These are phyloP conservation scores for Heterohyrax brucei DNA, from an alignment of 2,797 vertebrate genomes.

Conservation along the genomic window DNA sequence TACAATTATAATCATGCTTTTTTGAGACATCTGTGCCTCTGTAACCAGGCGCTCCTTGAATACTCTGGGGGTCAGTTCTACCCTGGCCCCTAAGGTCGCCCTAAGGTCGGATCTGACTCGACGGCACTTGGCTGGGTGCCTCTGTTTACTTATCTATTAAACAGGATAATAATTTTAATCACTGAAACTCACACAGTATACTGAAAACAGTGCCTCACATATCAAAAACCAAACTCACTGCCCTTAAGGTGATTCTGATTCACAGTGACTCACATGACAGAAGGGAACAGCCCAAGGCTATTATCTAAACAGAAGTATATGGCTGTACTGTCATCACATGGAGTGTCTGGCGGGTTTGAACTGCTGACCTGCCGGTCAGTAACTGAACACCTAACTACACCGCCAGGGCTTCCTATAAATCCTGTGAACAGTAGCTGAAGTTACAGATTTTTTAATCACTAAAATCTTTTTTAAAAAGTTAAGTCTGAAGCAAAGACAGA, in stretches of 20 bases:
- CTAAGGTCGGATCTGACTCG: no score
- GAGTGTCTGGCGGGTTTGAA: background rate
- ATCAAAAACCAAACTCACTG: background rate
- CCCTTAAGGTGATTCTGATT: background rate
- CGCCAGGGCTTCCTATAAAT: background rate
- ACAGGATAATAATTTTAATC: background rate
- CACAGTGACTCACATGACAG: background rate
- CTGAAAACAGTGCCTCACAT: background rate
- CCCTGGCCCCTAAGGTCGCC: no score
- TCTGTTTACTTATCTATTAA: conserved; percentile 5
- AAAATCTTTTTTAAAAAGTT: conserved; percentile 49
- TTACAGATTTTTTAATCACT: background rate
- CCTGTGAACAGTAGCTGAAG: background rate
- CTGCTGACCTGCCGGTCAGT: background rate
- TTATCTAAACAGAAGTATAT: background rate
- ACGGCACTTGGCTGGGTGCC: no score
- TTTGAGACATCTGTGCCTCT: no score
- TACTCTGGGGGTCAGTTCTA: no score
- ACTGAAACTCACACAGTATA: background rate
- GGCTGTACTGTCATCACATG: background rate
- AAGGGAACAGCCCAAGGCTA: background rate
- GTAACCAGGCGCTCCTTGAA: no score
- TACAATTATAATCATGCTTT: no score
- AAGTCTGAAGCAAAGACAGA: conserved; percentile 26
- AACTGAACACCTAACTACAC: background rate